Conservation (phyloP, 1,140 invertebrate genomes). For the Tetramorium alpestre region DNA sequence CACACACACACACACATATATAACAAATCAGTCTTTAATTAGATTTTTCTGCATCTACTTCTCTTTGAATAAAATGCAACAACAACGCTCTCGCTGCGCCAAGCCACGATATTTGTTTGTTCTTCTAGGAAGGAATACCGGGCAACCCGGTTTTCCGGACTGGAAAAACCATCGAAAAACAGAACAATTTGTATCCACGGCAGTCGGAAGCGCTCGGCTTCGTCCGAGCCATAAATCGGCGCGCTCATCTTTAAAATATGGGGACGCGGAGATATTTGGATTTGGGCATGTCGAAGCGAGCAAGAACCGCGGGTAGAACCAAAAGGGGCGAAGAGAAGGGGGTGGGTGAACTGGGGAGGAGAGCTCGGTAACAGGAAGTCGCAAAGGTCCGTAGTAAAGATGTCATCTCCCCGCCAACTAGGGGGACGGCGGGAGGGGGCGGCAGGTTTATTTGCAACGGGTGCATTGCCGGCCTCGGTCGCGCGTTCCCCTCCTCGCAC, state of each 20-base stretch:
- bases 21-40: constrained; percentile 15
- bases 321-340: neutral
- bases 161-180: constrained; percentile 66
- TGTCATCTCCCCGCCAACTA: constrained; percentile 76
- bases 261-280: constrained; percentile 83
- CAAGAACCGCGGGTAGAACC: constrained; percentile 47
- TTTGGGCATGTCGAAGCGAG: constrained; percentile 68
- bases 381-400: constrained; percentile 81
- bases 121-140: constrained; percentile 38
- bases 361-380: constrained; percentile 72
- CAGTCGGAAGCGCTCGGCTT: constrained; percentile 66
- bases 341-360: constrained; percentile 11
- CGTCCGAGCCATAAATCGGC: constrained; percentile 77
- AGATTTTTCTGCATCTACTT: neutral
- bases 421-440: neutral
- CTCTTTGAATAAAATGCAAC: neutral
- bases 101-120: constrained; percentile 28
- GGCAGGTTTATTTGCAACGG: constrained; percentile 78
- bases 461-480: constrained; percentile 30
- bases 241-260: constrained; percentile 83
- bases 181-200: constrained; percentile 72
- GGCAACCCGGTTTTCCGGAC: constrained; percentile 39
- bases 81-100: neutral
- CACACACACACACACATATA: no score
- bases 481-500: neutral